Evolutionary conservation across 64 coral and sea anemone species (phyloP).

Genomic region (Actinia tenebrosa): DNA sequence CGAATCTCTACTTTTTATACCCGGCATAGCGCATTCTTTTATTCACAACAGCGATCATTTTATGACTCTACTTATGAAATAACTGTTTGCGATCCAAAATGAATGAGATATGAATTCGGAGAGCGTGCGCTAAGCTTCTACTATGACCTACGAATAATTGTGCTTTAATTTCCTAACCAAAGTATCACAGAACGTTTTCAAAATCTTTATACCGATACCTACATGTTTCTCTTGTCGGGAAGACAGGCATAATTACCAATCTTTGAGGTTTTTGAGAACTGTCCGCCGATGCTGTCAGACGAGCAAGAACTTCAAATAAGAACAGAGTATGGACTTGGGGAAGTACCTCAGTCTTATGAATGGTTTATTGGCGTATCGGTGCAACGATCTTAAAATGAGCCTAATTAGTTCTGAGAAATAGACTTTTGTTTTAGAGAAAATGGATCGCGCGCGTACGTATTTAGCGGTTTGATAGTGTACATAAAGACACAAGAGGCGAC

Average conservation of each 20-base stretch:
- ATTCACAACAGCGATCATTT: too few species aligned
- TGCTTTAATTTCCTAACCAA: too few species aligned
- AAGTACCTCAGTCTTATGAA: not conserved
- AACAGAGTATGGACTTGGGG: not conserved
- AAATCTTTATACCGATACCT: not conserved
- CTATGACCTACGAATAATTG: too few species aligned
- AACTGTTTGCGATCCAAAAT: too few species aligned
- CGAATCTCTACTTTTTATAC: too few species aligned
- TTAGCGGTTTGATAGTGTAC: not conserved
- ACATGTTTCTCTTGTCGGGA: not conserved
- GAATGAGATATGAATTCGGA: too few species aligned
- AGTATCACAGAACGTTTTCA: too few species aligned
- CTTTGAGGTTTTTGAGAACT: not conserved
- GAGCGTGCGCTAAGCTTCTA: too few species aligned
- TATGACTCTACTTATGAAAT: too few species aligned
- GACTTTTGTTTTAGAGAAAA: not conserved
- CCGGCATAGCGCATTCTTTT: too few species aligned
- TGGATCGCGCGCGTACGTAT: not conserved
- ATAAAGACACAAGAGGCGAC: not conserved
- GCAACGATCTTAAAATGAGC: not conserved
- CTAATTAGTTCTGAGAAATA: not conserved
- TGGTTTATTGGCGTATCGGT: not conserved
- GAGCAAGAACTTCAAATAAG: not conserved
- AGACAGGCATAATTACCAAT: not conserved
- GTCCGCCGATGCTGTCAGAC: not conserved